Base-by-base conservation (phyloP, 2,113 vertebrate species). In the Parus major region DNA sequence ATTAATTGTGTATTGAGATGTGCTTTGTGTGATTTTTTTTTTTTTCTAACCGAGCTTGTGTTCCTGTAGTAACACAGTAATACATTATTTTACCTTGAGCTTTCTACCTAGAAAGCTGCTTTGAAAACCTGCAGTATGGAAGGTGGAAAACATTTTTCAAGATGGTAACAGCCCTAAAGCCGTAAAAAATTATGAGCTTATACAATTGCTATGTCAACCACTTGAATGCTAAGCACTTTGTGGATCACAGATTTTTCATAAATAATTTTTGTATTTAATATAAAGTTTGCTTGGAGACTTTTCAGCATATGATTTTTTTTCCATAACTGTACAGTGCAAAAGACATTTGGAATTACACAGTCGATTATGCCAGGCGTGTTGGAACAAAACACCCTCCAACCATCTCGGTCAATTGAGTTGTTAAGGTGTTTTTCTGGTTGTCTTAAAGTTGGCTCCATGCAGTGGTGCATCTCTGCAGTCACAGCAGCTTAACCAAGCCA, bases 11-110 rank as follows among this genome's bases (percentile, higher is more conserved):
- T 98, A 98, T 97, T 97, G 98, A 98, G 97, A 98, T 98, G 98
- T 98, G 98, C 98, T 99, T 98, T 98, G 99, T 99, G 99, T 99
- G 98, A 98, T 98, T 69, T 59, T 97, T 97, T 69, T 60, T 97
- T 97, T 98, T 60, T 63, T 77, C 53, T 47, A 98, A 98, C 97
- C 97, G 96, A 98, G 98, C 98, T 98, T 98, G 98, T 99, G 99
- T 99, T 99, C 98, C 99, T 98, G 98, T 98, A 97, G 98, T 98
- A 98, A 98, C 98, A 98, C 98, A 97, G 97, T 97, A 97, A 97
- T 97, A 98, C 97, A 91, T 98, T 98, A 94, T 98, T 98, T 98
- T 96, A 97, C 98, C 97, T 98, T 98, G 96, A 98, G 97, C 98
- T 99, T 98, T 98, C 98, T 97, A 95, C 94, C 92, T 96, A 97